Base-by-base conservation (phyloP, 2,888 invertebrate species). In the Patella ulyssiponensis region DNA sequence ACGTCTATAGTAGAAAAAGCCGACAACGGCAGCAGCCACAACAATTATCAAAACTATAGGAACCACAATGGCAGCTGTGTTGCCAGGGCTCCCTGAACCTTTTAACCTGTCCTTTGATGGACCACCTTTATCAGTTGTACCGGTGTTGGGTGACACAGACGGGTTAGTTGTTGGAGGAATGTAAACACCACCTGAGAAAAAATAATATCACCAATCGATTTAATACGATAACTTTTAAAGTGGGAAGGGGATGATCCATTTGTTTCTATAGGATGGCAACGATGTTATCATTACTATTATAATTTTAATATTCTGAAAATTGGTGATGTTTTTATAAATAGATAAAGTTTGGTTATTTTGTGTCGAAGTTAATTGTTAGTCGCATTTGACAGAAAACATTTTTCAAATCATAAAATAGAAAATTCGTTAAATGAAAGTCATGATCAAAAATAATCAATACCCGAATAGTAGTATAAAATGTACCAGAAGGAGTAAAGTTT, bases 11-110 rank as follows among this genome's bases (percentile, higher is more conserved):
- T 84, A 71, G 20, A 84, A 78, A 69, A 84, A 78, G 33, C 78
- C 83, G 9, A 85, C 78, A 9, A 84, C 79, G 15, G 78, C 80
- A n/a, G 84, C 78, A n/a, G 82, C 79, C 20, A 78, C 76, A 20
- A 83, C 33, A 14, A 84, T 76, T 56, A 86, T 77, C 1, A 84
- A 70, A 33, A 87, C 83, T 11, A 88, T 83, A 17, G 87, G 80
- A 17, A 86, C 82, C 3, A 85, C 83, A 7, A 87, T 79, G 14
- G 84, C 83, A 17, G 79, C 76, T 56, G 70, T 56, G 53, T 64
- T 20, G 15, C 17, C 17, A 15, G 15, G 33, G 44, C 44, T 33
- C 3, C 11, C 70, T 5, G 64, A 15, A 27, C 33, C 54, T 9
- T 4, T 17, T 4, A 20, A 17, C 20, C 23, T 20, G 20, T 64